Conservation (phyloP, 2,113 vertebrate genomes). For the Empidonax traillii region DNA sequence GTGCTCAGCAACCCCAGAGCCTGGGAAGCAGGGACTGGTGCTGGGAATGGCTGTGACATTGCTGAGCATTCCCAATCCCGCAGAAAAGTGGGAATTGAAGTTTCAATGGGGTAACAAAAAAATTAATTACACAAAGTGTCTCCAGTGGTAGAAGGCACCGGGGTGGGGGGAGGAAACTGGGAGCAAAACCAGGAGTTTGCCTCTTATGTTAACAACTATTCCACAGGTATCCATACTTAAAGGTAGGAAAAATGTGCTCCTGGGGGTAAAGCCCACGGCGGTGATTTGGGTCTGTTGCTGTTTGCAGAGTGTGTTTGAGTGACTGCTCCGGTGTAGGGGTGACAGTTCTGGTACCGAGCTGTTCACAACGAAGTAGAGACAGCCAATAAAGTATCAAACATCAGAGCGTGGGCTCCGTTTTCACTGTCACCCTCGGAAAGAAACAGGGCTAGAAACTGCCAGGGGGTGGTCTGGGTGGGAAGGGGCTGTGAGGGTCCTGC, state of each 20-base stretch:
- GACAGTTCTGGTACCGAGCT: background rate
- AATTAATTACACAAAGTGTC: accelerated
- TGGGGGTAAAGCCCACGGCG: accelerated
- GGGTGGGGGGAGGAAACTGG: background rate
- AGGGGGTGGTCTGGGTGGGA: accelerated
- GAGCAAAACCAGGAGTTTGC: background rate
- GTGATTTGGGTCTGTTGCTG: accelerated
- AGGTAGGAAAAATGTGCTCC: background rate
- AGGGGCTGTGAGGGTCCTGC: too few species aligned
- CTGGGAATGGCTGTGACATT: accelerated
- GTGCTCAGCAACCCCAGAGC: background rate
- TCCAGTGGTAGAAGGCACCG: accelerated
- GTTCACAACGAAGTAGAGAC: background rate
- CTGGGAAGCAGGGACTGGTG: accelerated
- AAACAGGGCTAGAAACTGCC: accelerated
- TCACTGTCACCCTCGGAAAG: accelerated
- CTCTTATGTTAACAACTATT: background rate
- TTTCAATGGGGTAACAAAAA: accelerated
- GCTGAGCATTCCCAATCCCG: background rate
- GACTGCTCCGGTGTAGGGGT: background rate
- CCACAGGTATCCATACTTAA: background rate
- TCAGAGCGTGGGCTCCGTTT: accelerated
- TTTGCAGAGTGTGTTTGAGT: background rate
- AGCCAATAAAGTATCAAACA: background rate
- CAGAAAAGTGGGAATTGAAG: accelerated